Evolutionary conservation across 2,113 vertebrate genomes (phyloP), one percentile per base, ranked within the genome.

Genomic region (Ginglymostoma cirratum): DNA sequence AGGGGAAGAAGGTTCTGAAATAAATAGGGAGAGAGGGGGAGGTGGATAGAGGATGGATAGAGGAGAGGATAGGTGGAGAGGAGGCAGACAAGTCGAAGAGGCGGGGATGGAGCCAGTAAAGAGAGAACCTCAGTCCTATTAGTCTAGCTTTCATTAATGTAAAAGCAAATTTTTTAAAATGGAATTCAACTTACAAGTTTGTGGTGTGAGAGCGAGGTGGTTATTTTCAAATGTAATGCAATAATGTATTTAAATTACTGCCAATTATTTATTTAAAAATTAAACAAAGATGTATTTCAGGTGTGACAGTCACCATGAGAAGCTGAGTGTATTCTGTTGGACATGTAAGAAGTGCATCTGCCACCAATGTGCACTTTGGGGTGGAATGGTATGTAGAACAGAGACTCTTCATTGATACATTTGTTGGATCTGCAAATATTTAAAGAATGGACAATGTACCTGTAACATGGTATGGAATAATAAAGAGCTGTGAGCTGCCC

Each of bases 311-410:
- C 99, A 99, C 96, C 99, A 98, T 65, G 99, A 99, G 97, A 99
- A 99, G 96, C 98, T 99, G 96, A 99, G 99, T 96, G 99, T 99
- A 27, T 99, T 99, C 98, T 99, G 99, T 97, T 99, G 99, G 99
- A 99, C 99, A 85, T 99, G 99, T 97, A 99, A 99, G 97, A 99
- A 99, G 96, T 99, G 99, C 96, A 99, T 99, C 97, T 99, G 99
- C 96, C 99, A 99, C 97, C 99, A 99, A 97, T 99, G 99, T 97
- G 99, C 99, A 0, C 99, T 99, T 61, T 99, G 99, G 99, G 99
- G 99, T 96, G 99, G 99, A 97, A 99, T 99, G 99, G 99, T 99
- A 97, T 98, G 97, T 89, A 55, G 55, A 76, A 61, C 34, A n/a
- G 67, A 95, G 42, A 42, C 5, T 70, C 19, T 14, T 92, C 55